phyloP scores from a whole-genome alignment of 2,113 vertebrate genomes.

The Cairina moschata region DNA sequence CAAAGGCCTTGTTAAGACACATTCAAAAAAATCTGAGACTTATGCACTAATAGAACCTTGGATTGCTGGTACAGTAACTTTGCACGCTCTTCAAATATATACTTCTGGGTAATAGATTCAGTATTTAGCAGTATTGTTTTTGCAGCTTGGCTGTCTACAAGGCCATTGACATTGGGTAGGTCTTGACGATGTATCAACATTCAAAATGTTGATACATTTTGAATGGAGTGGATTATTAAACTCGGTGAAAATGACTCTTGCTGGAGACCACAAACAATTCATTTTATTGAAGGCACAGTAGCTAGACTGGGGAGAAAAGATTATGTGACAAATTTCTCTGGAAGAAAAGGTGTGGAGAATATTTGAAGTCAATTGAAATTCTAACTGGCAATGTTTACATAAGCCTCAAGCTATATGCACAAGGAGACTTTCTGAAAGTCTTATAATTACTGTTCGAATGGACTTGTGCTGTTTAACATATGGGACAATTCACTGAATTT shows the following conservation, averaged over 20 bases:
- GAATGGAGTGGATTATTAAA: not conserved
- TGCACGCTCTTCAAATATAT: not conserved
- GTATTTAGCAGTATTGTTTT: not conserved
- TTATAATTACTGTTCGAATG: not conserved
- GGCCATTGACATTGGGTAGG: fast-evolving
- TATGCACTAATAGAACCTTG: not conserved
- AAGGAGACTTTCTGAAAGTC: not conserved
- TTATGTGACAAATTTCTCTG: not conserved
- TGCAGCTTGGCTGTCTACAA: not conserved
- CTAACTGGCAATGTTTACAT: not conserved
- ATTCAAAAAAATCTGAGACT: not conserved
- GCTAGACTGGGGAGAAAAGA: not conserved
- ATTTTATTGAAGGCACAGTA: not conserved
- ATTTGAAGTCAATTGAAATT: not conserved
- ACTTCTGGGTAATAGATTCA: not conserved
- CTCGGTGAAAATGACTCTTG: not conserved
- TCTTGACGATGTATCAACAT: not conserved
- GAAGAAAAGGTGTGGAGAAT: not conserved
- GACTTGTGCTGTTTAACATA: not conserved
- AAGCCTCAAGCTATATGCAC: not conserved
- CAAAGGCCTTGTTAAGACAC: not conserved
- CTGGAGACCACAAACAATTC: not conserved
- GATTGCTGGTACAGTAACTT: not conserved
- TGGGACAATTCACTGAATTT: not conserved
- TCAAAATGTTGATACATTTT: not conserved